Conservation (phyloP, 2,888 invertebrate genomes). For the Agriotes lineatus region DNA sequence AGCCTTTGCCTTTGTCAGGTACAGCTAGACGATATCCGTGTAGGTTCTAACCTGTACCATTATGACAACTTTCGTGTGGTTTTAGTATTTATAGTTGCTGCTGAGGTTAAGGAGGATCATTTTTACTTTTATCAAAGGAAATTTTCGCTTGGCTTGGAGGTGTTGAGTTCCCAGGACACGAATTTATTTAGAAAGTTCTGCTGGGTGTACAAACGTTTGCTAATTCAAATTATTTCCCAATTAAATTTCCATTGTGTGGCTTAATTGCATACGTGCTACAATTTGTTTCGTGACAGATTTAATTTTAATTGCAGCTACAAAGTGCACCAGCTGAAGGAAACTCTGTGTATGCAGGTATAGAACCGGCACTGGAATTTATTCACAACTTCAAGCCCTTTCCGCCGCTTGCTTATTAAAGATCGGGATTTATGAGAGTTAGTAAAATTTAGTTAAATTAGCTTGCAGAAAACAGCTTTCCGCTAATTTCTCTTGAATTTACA, state of each 20-base stretch:
- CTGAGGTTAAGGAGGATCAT: neutral
- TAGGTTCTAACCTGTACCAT: slow-evolving; percentile 1
- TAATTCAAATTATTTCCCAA: neutral
- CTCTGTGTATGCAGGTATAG: neutral
- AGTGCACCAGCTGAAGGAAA: neutral
- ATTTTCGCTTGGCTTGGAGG: too few species aligned
- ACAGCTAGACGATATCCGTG: slow-evolving; percentile 2
- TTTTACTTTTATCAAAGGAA: neutral
- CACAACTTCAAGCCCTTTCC: too few species aligned
- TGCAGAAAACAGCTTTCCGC: too few species aligned
- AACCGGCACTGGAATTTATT: too few species aligned
- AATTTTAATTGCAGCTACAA: slow-evolving; percentile 2
- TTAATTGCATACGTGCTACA: slow-evolving; percentile 5
- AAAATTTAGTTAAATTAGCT: too few species aligned
- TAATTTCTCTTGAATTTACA: too few species aligned
- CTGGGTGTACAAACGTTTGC: too few species aligned
- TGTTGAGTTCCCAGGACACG: too few species aligned
- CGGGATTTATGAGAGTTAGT: too few species aligned
- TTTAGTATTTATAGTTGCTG: neutral
- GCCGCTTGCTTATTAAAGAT: too few species aligned
- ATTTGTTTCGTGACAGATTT: slow-evolving; percentile 12
- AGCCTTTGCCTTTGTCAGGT: neutral
- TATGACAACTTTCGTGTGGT: neutral
- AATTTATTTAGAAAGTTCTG: too few species aligned
- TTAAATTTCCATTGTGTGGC: slow-evolving; percentile 8